These are phyloP conservation scores for Scaptomyza hsui DNA, from an alignment of 1,140 invertebrate species.

Conservation along the genomic window DNA sequence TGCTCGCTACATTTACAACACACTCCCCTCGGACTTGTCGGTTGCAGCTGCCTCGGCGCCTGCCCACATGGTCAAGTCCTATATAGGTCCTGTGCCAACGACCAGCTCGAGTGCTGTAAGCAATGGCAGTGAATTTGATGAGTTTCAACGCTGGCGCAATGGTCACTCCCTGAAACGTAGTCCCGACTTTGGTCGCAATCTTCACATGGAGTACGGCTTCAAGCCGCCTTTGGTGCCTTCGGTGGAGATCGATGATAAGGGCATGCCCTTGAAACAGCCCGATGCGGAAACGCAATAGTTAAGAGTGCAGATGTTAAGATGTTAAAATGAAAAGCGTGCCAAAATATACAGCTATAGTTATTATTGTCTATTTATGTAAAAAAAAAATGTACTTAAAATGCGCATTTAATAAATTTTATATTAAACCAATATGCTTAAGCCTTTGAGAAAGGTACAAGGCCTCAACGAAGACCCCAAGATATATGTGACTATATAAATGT, in stretches of 20 bases:
- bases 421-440: constrained; percentile 2
- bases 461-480: too few species aligned
- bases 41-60: constrained; percentile 57
- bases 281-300: constrained; percentile 46
- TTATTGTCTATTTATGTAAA: constrained; percentile 67
- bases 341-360: constrained; percentile 73
- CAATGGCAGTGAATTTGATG: constrained; percentile 64
- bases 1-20: constrained; percentile 76
- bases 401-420: constrained; percentile 62
- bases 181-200: constrained; percentile 86
- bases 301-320: background rate
- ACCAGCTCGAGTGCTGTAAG: constrained; percentile 55
- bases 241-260: constrained; percentile 90
- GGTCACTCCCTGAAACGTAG: constrained; percentile 78
- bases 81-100: constrained; percentile 66
- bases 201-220: constrained; percentile 92
- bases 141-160: constrained; percentile 85
- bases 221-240: constrained; percentile 92
- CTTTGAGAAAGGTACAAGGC: too few species aligned
- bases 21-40: constrained; percentile 65
- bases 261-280: constrained; percentile 85
- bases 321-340: constrained; percentile 59
- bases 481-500: too few species aligned
- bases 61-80: constrained; percentile 59
- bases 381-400: constrained; percentile 56